A percentile compares a stretch with the other conserved stretches of the same genome.
phyloP scores from a whole-genome alignment of 1,140 invertebrate genomes.

The Oedothorax gibbosus region DNA sequence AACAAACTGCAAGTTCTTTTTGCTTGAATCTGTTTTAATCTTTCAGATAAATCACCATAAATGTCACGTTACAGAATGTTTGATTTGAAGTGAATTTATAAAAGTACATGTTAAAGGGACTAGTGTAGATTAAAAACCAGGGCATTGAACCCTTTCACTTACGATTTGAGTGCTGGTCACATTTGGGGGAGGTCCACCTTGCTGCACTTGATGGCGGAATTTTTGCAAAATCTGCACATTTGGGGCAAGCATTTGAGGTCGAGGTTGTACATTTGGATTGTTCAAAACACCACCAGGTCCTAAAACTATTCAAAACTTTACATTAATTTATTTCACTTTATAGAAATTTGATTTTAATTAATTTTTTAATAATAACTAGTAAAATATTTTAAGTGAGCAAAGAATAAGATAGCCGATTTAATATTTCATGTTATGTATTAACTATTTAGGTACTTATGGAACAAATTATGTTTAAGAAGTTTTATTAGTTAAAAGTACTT shows the following conservation, averaged over 20 bases:
- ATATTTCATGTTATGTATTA: no score
- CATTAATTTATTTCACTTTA: background rate
- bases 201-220: conserved; percentile 33
- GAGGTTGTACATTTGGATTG: conserved; percentile 21
- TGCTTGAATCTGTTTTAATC: no score
- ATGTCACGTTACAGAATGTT: no score
- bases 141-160: background rate
- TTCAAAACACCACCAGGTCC: conserved; percentile 37
- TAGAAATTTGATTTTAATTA: background rate
- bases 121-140: no score
- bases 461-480: no score
- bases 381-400: background rate
- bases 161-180: conserved; percentile 54
- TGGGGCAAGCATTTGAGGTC: conserved; percentile 49
- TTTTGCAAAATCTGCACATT: conserved; percentile 42
- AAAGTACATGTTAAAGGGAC: no score
- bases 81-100: no score
- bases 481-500: no score
- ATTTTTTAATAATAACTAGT: background rate
- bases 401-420: no score
- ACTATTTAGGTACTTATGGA: no score
- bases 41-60: no score
- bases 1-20: no score
- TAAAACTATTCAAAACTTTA: conserved; percentile 29
- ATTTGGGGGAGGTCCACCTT: conserved; percentile 41